Base-by-base conservation (phyloP, 2,888 invertebrate genomes). In the Ornithoptera priamus region DNA sequence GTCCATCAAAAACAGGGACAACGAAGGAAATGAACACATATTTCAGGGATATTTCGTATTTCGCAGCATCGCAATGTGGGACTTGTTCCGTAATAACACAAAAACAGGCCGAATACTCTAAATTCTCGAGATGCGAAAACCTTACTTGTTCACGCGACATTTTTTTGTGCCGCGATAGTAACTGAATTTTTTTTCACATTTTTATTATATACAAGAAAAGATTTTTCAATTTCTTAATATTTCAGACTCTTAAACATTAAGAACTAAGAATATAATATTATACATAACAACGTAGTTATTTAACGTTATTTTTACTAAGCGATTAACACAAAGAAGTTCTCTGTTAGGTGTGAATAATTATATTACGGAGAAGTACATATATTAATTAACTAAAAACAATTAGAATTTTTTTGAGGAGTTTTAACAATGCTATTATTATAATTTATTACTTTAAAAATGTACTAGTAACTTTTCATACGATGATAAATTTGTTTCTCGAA, bases 71-170 rank as follows among this genome's bases (percentile, higher is more conserved):
- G 67, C 62, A 67, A 67, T 67, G 36, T 56, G 42, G 57, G 39
- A 62, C 57, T 56, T 39, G 56, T 67, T 18, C 12, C 67, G 4
- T 57, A 67, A 58, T 67, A 67, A 67, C 56, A 53, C 67, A 62
- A 56, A 57, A 39, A 67, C 42, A 67, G 57, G 42, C 56, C 6
- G 42, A 67, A 62, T 67, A 39, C 39, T 67, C 39, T 30, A 58
- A 58, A 58, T 58, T 58, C 57, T 58, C 24, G 57, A 58, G 57
- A 22, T 58, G 57, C 57, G 57, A 22, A 53, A 53, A 22, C 22
- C 15, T 58, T 24, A 22, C 57, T 58, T 58, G 53, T 58, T 20
- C 22, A 22, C 22, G 57, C 57, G 22, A 58, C 22, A 10, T 58
- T 58, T 56, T 12, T 53, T 58, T 58, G 20, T 20, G 24, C n/a